phyloP scores from a whole-genome alignment of 2,888 invertebrate genomes.

The Dryocosmus kuriphilus region DNA sequence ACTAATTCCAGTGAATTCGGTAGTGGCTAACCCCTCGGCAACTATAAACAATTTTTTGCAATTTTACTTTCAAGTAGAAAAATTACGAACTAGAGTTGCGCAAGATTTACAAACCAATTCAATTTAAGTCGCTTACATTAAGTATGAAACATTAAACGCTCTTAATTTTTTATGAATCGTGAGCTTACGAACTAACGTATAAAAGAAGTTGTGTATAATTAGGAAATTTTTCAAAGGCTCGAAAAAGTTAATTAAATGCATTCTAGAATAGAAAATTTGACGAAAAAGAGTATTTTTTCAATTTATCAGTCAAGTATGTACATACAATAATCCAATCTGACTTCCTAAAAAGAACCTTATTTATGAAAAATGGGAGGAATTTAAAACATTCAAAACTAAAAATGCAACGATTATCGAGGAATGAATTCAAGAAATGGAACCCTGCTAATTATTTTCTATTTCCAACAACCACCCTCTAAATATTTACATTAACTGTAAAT shows the following conservation, averaged over 20 bases:
- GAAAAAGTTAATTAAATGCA: constrained; percentile 5
- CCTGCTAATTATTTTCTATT: not conserved
- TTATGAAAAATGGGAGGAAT: no score
- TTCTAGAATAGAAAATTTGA: not conserved
- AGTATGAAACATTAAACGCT: constrained; percentile 13
- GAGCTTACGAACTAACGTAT: not conserved
- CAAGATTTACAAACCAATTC: not conserved
- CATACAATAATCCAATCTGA: not conserved
- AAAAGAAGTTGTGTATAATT: constrained; percentile 3
- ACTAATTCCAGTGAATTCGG: no score
- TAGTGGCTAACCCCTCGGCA: no score
- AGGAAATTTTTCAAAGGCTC: not conserved
- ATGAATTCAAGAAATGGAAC: constrained; percentile 28
- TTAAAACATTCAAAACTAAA: not conserved
- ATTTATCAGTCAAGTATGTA: not conserved
- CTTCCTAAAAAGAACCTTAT: not conserved
- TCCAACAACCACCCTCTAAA: constrained; percentile 11
- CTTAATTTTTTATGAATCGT: not conserved
- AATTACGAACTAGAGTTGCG: constrained; percentile 9
- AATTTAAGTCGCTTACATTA: constrained; percentile 5
- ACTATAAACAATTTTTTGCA: not conserved
- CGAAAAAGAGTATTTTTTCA: not conserved
- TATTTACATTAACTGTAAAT: constrained; percentile 24
- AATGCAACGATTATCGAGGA: constrained; percentile 17
- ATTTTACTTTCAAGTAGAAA: constrained; percentile 7